Percentiles rank a stretch among this genome's conserved stretches.
Conservation (phyloP, 2,113 vertebrate genomes). For the Physeter macrocephalus region DNA sequence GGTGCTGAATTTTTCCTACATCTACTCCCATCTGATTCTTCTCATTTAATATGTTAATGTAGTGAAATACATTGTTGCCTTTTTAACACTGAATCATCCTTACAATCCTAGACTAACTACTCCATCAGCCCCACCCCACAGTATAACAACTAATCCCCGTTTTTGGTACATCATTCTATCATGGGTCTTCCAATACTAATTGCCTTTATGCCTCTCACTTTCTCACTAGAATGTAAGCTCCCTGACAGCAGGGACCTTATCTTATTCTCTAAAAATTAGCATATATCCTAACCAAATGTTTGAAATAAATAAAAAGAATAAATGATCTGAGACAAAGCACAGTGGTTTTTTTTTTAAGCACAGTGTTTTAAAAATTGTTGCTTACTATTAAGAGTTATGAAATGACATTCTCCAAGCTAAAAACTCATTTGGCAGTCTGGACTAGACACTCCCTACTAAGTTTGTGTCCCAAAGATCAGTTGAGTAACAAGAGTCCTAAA, state of each 20-base stretch:
- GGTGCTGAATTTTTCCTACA: neutral
- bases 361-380: slow-evolving; percentile 3
- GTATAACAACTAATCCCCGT: neutral
- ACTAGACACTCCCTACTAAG: neutral
- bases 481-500: slow-evolving; percentile 18
- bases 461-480: neutral
- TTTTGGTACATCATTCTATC: neutral
- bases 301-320: slow-evolving; percentile 27
- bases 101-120: neutral
- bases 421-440: neutral
- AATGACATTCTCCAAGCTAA: neutral
- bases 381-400: neutral
- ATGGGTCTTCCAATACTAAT: neutral
- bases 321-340: neutral
- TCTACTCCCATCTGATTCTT: neutral
- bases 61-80: neutral
- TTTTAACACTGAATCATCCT: neutral
- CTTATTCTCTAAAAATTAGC: neutral
- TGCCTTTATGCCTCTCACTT: neutral
- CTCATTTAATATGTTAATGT: neutral
- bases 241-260: neutral
- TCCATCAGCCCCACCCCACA: neutral
- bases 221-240: neutral
- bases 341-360: too few relatives aligned
- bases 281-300: neutral